Conservation (phyloP, 2,797 vertebrate genomes). For the Syndactyla subalaris region DNA sequence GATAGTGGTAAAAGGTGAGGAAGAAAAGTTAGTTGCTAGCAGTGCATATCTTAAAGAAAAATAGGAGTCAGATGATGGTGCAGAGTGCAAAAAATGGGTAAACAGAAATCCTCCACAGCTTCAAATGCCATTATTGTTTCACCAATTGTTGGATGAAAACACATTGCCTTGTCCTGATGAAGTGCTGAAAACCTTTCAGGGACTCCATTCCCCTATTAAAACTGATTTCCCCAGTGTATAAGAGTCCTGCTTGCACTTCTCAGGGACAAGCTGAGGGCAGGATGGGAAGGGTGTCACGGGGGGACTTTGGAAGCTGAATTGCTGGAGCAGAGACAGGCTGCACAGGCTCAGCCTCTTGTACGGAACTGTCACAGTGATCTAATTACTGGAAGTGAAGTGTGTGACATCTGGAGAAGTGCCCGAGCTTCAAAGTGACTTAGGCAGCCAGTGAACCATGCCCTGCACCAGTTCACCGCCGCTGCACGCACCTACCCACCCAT, state of each 20-base stretch:
- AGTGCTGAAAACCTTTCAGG: background rate
- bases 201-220: background rate
- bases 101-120: background rate
- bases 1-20: background rate
- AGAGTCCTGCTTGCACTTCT: background rate
- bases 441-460: background rate
- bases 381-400: conserved; percentile 59
- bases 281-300: background rate
- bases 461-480: background rate
- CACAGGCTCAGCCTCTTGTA: conserved; percentile 20
- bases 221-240: background rate
- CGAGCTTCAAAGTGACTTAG: conserved; percentile 22
- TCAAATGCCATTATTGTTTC: background rate
- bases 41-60: background rate
- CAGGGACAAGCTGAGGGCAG: background rate
- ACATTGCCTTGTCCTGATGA: background rate
- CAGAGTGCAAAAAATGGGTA: background rate
- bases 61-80: background rate
- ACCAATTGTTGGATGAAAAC: background rate
- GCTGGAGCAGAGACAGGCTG: background rate
- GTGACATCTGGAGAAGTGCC: conserved; percentile 57
- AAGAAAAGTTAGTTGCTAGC: background rate
- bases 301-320: background rate
- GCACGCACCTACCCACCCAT: background rate
- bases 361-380: conserved; percentile 41